Percentiles rank a stretch among this genome's conserved stretches.
These are phyloP conservation scores for Penaeus indicus DNA, from an alignment of 1,140 invertebrate species.

Conservation along the genomic window DNA sequence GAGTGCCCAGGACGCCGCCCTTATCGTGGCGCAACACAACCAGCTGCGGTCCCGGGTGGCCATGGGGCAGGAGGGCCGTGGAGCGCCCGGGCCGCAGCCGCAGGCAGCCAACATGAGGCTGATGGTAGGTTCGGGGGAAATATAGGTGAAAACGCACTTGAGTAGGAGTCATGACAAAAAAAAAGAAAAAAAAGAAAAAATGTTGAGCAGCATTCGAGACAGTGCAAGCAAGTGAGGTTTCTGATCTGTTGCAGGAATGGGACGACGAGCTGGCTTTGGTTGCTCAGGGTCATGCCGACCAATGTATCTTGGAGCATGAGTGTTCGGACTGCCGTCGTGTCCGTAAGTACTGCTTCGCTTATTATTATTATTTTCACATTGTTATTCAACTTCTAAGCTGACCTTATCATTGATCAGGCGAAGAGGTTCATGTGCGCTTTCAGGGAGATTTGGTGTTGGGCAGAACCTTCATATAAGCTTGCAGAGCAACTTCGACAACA, in stretches of 20 bases:
- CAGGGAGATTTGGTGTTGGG: slow-evolving; percentile 67
- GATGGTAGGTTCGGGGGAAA: slow-evolving; percentile 75
- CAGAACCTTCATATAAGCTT: slow-evolving; percentile 67
- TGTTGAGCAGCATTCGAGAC: not conserved
- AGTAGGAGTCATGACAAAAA: too few relatives aligned
- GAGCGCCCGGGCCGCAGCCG: slow-evolving; percentile 77
- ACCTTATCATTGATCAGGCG: not conserved
- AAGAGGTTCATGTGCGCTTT: not conserved
- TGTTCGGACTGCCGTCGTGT: slow-evolving; percentile 72
- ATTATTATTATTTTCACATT: not conserved
- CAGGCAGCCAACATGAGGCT: slow-evolving; percentile 84
- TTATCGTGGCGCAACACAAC: slow-evolving; percentile 76
- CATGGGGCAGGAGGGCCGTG: slow-evolving; percentile 77
- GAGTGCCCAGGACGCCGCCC: slow-evolving; percentile 34
- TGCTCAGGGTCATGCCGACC: slow-evolving; percentile 86
- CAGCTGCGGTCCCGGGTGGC: slow-evolving; percentile 83
- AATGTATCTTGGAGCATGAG: slow-evolving; percentile 84
- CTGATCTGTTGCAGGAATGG: slow-evolving; percentile 73
- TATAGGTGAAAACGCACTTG: too few relatives aligned
- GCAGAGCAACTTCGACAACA: slow-evolving; percentile 51
- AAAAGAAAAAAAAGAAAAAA: too few relatives aligned
- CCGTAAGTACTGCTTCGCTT: slow-evolving; percentile 72
- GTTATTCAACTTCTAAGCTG: not conserved
- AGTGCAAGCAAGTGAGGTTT: not conserved
- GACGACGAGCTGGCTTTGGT: slow-evolving; percentile 85